Evolutionary conservation across 37 sponge, comb jelly and placozoan genomes (phyloP).

Genomic region (Crambe crambe): DNA sequence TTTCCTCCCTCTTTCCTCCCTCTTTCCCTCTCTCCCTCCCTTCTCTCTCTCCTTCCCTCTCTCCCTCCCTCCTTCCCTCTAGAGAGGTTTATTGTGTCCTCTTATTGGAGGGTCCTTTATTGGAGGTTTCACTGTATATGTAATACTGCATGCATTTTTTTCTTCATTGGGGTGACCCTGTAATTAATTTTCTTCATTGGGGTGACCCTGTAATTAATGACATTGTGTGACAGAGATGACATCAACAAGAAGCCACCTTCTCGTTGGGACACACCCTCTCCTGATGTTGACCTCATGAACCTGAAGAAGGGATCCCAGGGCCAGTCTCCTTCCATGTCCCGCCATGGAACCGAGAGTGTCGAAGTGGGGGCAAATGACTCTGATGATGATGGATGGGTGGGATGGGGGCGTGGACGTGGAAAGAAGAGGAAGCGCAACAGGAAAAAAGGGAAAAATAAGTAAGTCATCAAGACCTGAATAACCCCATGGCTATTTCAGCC

Average conservation of each 20-base stretch:
- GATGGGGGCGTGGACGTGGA: constrained; percentile 1
- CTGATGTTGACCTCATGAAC: background rate
- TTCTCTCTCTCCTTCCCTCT: too few relatives aligned
- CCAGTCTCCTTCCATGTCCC: background rate
- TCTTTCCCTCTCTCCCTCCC: too few relatives aligned
- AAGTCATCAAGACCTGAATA: too few relatives aligned
- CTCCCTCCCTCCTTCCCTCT: too few relatives aligned
- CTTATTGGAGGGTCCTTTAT: background rate
- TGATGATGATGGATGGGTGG: constrained; percentile 1
- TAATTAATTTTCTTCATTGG: too few relatives aligned
- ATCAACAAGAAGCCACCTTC: constrained; percentile 1
- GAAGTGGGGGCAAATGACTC: background rate
- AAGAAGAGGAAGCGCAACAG: constrained; percentile 14
- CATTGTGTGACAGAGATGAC: background rate
- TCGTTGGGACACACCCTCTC: constrained; percentile 82
- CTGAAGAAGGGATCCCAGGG: background rate
- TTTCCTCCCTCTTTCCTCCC: too few relatives aligned
- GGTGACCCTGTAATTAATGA: too few relatives aligned
- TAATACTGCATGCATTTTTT: too few relatives aligned
- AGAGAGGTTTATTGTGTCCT: too few relatives aligned
- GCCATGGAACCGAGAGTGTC: background rate
- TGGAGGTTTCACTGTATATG: background rate
- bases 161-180: too few relatives aligned
- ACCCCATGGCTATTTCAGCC: too few relatives aligned
- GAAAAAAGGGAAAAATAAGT: constrained; percentile 44